Percentiles rank a stretch among this genome's conserved stretches.
These are phyloP conservation scores for Sebastes kiyomatsui DNA, from an alignment of 2,797 vertebrate species.

Conservation along the genomic window DNA sequence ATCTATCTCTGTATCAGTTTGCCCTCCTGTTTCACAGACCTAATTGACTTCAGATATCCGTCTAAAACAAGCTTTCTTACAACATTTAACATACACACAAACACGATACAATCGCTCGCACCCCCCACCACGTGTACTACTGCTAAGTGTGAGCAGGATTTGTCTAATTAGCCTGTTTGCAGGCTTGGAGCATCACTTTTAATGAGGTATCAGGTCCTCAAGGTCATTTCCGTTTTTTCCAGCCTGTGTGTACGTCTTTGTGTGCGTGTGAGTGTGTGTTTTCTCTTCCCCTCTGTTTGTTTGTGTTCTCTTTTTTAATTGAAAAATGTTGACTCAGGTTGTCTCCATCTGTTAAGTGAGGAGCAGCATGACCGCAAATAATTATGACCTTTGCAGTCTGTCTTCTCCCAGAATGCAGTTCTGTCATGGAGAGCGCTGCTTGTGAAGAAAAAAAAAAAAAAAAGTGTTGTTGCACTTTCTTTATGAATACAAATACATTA, in stretches of 20 bases:
- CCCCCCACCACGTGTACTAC: slow-evolving; percentile 63
- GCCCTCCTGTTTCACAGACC: slow-evolving; percentile 43
- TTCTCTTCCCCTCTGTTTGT: slow-evolving; percentile 71
- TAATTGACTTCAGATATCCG: slow-evolving; percentile 67
- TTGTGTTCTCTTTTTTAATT: slow-evolving; percentile 77
- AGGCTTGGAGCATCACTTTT: slow-evolving; percentile 79
- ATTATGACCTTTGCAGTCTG: slow-evolving; percentile 77
- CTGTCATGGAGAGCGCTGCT: slow-evolving; percentile 34
- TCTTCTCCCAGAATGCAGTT: slow-evolving; percentile 60
- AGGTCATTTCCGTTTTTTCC: slow-evolving; percentile 77
- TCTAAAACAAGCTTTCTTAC: slow-evolving; percentile 56
- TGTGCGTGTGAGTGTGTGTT: slow-evolving; percentile 41
- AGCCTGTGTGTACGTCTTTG: slow-evolving; percentile 57
- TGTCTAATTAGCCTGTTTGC: slow-evolving; percentile 81
- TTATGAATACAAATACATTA: slow-evolving; percentile 68
- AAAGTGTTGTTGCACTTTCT: slow-evolving; percentile 45
- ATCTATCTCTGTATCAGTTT: slow-evolving; percentile 18
- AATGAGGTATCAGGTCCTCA: slow-evolving; percentile 82
- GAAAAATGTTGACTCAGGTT: slow-evolving; percentile 81
- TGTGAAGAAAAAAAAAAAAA: slow-evolving; percentile 5
- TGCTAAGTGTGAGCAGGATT: slow-evolving; percentile 76
- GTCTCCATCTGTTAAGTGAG: slow-evolving; percentile 82
- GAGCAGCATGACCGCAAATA: slow-evolving; percentile 77
- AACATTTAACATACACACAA: slow-evolving; percentile 64
- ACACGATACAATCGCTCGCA: slow-evolving; percentile 55